Evolutionary conservation across 2,888 invertebrate genomes (phyloP), one percentile per base, ranked within the genome.

Genomic region (Mechanitis mazaeus): DNA sequence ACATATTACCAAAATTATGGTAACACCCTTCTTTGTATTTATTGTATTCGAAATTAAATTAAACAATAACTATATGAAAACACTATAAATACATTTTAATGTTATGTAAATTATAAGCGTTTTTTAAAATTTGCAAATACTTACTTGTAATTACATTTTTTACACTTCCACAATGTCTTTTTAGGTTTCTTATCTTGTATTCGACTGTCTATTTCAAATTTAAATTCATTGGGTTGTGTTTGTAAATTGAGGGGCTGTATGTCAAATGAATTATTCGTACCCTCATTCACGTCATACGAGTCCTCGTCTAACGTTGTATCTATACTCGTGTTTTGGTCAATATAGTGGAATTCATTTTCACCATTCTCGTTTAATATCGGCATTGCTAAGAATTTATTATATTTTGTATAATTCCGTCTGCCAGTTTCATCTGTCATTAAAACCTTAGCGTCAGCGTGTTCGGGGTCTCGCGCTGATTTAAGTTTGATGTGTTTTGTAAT

Each of bases 401-500:
- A 97, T 90, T 97, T 97, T 76, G 96, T 95, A 81, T 97, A 97
- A 85, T 97, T 97, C 70, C 97, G 92, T 67, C 96, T 91, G 7
- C 97, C 97, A 47, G 96, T 96, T 85, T 97, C 96, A 79, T 97
- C 97, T 57, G 96, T 97, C 94, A 97, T 95, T 61, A 97, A 90
- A 54, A 97, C 96, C 83, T 94, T 94, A 57, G 95, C 95, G 66
- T 92, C 92, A 73, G 93, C 93, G 82, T 97, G 97, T 56, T 93
- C 94, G 58, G 94, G 94, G 86, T 96, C 97, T 68, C 96, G 92
- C 33, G 95, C 95, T 6, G 95, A 95, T 89, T 97, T 97, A 73
- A 97, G 90, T 75, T 96, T 95, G 69, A 98, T 97, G 83, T 98
- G 98, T 82, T 98, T 97, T 35, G 97, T 96, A 65, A 98, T 97